Conservation (phyloP, 2,888 invertebrate species). For the Vesta saturnalis region DNA sequence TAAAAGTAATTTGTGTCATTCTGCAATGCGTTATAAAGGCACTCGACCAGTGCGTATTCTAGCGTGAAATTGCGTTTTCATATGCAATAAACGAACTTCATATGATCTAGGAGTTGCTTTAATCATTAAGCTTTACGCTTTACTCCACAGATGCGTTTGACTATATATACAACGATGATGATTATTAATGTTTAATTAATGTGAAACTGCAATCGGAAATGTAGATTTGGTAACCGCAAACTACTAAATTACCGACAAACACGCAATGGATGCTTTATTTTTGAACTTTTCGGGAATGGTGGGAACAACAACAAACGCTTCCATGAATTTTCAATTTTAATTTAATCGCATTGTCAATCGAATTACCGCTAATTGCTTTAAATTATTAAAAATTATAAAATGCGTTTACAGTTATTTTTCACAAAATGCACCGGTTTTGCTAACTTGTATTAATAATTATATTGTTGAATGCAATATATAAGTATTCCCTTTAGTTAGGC, state of each 20-base stretch:
- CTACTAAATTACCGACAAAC: conserved; percentile 26
- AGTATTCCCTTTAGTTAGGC: too few relatives aligned
- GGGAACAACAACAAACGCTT: conserved; percentile 19
- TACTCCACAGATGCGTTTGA: conserved; percentile 25
- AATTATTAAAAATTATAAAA: too few relatives aligned
- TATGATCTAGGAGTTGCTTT: conserved; percentile 37
- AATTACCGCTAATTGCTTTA: too few relatives aligned
- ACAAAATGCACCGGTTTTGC: too few relatives aligned
- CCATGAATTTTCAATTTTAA: conserved; percentile 17
- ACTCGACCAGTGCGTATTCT: conserved; percentile 42
- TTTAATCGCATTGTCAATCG: neutral
- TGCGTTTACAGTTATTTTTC: too few relatives aligned
- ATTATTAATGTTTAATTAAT: conserved; percentile 47
- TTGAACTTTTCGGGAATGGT: conserved; percentile 18
- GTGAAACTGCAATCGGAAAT: conserved; percentile 49
- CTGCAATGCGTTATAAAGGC: conserved; percentile 28
- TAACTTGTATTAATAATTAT: too few relatives aligned
- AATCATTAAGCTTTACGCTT: conserved; percentile 31
- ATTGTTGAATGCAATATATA: too few relatives aligned
- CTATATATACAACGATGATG: conserved; percentile 28
- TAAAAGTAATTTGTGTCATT: conserved; percentile 47
- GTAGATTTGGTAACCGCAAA: conserved; percentile 43
- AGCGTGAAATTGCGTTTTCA: conserved; percentile 57
- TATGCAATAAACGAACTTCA: conserved; percentile 48
- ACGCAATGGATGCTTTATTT: conserved; percentile 17